Percentiles rank a stretch among this genome's conserved stretches.
These are phyloP conservation scores for Apocrypta bakeri DNA, from an alignment of 1,140 invertebrate genomes.

Conservation along the genomic window DNA sequence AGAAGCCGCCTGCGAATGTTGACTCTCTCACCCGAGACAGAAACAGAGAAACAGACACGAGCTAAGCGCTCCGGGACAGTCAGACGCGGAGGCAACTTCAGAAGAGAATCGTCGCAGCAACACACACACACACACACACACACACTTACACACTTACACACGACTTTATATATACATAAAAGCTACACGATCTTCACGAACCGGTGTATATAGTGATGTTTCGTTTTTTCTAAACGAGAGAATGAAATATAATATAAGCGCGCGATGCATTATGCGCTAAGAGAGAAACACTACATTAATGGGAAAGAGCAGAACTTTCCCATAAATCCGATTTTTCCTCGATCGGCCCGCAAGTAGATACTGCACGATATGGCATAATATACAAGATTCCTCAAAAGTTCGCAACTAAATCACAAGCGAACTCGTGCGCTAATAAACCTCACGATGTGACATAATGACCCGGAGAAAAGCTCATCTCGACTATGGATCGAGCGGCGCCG, in stretches of 20 bases:
- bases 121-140: not conserved
- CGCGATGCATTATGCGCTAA: constrained; percentile 40
- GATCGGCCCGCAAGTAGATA: not conserved
- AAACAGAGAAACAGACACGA: constrained; percentile 45
- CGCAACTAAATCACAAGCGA: not conserved
- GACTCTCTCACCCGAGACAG: constrained; percentile 47
- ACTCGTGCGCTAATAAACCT: not conserved
- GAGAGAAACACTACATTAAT: constrained; percentile 42
- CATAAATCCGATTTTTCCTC: constrained; percentile 41
- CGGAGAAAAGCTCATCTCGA: not conserved
- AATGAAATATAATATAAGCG: constrained; percentile 48
- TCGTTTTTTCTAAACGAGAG: constrained; percentile 13
- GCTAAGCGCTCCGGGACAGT: constrained; percentile 39
- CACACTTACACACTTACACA: too few relatives aligned
- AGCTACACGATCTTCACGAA: constrained; percentile 45
- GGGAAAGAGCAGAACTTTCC: constrained; percentile 45
- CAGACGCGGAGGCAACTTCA: constrained; percentile 46
- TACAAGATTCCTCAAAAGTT: not conserved
- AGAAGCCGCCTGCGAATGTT: constrained; percentile 65
- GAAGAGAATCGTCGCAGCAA: constrained; percentile 26
- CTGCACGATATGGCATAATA: constrained; percentile 13
- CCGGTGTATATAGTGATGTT: constrained; percentile 15
- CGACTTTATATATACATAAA: constrained; percentile 20
- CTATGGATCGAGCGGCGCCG: not conserved
- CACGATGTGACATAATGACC: not conserved